These are phyloP conservation scores for Callyntrura sp. DNA, from an alignment of 2,888 invertebrate genomes.

Conservation along the genomic window DNA sequence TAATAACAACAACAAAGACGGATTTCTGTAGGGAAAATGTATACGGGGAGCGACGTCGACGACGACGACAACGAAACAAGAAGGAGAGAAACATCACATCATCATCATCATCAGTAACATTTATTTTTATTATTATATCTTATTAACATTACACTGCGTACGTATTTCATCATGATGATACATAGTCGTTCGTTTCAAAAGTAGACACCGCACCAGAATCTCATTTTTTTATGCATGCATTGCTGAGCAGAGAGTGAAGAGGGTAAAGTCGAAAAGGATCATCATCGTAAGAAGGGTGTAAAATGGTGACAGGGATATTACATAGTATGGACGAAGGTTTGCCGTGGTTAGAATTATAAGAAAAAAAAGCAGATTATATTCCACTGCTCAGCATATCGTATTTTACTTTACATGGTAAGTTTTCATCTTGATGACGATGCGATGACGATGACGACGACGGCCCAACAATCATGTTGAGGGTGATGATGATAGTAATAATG, in stretches of 20 bases:
- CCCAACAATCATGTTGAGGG: constrained; percentile 50
- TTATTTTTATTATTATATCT: constrained; percentile 33
- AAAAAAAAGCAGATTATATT: not conserved
- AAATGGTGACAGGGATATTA: not conserved
- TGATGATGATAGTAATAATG: constrained; percentile 60
- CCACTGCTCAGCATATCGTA: constrained; percentile 1
- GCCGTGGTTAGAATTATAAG: constrained; percentile 21
- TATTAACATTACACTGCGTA: constrained; percentile 17
- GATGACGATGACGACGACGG: constrained; percentile 7
- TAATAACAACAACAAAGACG: not conserved
- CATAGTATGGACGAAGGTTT: constrained; percentile 32
- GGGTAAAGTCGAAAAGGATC: constrained; percentile 41
- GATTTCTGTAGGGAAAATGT: constrained; percentile 44
- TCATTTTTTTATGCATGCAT: not conserved
- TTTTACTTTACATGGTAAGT: constrained; percentile 52
- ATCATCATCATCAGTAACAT: constrained; percentile 31
- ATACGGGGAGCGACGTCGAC: constrained; percentile 45
- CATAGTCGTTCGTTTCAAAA: constrained; percentile 8
- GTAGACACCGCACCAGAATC: constrained; percentile 24
- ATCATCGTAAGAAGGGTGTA: constrained; percentile 13
- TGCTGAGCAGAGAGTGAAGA: not conserved
- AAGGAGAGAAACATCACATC: constrained; percentile 32
- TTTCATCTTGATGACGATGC: constrained; percentile 23
- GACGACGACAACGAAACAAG: not conserved
- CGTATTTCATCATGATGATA: constrained; percentile 43